Conservation (phyloP, 2,797 vertebrate species). For the Euthynnus affinis region DNA sequence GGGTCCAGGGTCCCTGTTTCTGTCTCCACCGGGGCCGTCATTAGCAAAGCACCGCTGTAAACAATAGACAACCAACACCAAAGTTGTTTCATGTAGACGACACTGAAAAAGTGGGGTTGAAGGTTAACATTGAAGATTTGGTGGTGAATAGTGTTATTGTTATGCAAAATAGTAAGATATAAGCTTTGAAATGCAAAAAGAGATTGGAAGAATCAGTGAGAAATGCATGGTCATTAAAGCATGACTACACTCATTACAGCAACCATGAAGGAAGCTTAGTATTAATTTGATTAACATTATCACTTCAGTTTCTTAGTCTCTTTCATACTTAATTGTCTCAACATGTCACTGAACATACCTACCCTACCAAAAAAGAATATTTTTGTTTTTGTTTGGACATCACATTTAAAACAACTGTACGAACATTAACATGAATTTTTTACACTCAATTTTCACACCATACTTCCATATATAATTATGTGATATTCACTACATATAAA, state of each 20-base stretch:
- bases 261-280: neutral
- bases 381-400: too few relatives aligned
- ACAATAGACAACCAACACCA: conserved; percentile 4
- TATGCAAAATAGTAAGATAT: neutral
- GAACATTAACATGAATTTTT: too few relatives aligned
- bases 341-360: too few relatives aligned
- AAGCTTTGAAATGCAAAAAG: neutral
- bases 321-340: too few relatives aligned
- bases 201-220: neutral
- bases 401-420: neutral
- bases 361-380: too few relatives aligned
- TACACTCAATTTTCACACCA: neutral
- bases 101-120: neutral
- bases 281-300: neutral
- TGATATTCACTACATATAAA: neutral
- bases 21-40: neutral
- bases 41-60: neutral
- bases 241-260: neutral
- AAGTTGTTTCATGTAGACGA: neutral
- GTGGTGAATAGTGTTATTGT: neutral
- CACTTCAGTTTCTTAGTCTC: too few relatives aligned
- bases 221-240: neutral
- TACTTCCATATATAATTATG: neutral
- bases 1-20: conserved; percentile 19
- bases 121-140: neutral